phyloP scores from a whole-genome alignment of 2,888 invertebrate genomes.

The Limnephilus marmoratus region DNA sequence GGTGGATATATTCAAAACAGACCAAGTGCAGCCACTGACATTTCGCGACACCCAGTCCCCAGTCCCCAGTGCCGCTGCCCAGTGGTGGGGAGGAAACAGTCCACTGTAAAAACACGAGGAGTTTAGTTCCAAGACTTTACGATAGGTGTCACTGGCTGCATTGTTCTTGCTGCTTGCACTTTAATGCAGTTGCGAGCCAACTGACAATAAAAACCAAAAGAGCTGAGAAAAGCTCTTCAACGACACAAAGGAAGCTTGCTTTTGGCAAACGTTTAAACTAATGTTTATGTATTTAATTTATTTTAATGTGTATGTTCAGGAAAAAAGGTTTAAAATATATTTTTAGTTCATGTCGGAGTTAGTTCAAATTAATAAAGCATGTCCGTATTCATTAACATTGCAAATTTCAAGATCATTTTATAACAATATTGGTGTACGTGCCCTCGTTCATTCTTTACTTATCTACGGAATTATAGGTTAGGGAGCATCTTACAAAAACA shows the following conservation, averaged over 20 bases:
- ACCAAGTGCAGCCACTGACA: slow-evolving; percentile 53
- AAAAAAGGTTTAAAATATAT: not conserved
- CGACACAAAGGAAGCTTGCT: not conserved
- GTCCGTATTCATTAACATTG: not conserved
- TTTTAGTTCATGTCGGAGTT: not conserved
- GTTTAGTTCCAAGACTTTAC: slow-evolving; percentile 58
- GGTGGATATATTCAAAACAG: not conserved
- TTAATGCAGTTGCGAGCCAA: slow-evolving; percentile 24
- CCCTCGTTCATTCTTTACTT: too few species aligned
- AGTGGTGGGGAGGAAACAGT: slow-evolving; percentile 55
- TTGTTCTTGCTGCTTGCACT: slow-evolving; percentile 36
- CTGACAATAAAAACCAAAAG: slow-evolving; percentile 2
- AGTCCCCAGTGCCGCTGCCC: too few species aligned
- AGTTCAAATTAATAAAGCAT: not conserved
- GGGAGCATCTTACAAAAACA: too few species aligned
- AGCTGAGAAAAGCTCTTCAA: not conserved
- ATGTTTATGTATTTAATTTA: not conserved
- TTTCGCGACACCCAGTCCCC: slow-evolving; percentile 9
- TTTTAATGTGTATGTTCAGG: not conserved
- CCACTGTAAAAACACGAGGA: slow-evolving; percentile 59
- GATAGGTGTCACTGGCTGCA: slow-evolving; percentile 62
- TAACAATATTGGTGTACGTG: too few species aligned
- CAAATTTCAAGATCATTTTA: not conserved
- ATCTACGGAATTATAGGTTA: too few species aligned
- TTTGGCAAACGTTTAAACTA: not conserved